Evolutionary conservation across 2,888 invertebrate species (phyloP), one percentile per base, ranked within the genome.

Genomic region (Falcaria lacertinaria): DNA sequence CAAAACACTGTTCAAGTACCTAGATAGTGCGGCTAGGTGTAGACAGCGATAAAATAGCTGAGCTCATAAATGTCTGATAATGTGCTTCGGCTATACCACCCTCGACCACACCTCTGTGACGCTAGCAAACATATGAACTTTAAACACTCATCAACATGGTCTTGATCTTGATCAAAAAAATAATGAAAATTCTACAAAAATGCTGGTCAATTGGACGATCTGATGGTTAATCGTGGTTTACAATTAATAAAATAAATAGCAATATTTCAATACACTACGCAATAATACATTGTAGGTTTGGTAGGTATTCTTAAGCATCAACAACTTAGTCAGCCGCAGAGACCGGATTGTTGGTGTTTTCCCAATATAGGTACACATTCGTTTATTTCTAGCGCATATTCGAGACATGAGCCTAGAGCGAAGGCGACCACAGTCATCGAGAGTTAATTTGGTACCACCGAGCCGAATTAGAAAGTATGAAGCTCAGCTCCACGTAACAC

Each of bases 401-500:
- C 11, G 28, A 28, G 28, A 28, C 28, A 28, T 11, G 7, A 5
- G 28, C 28, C 28, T 28, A 28, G 11, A 11, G 6, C 28, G 28
- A 7, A 7, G 22, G 22, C 22, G 28, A 11, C 7, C 11, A 28
- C 28, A 22, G 6, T 22, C 22, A 17, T 6, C 6, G 37, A 22
- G 37, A 37, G 37, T 5, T 11, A 22, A 25, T 37, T 7, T 22
- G 37, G 37, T 22, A n/a, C 37, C 8, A 11, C 14, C 22, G 15
- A 25, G 22, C 56, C 60, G 60, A 69, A 60, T 71, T 72, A 69
- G 72, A 72, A 71, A 72, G 69, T 61, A 56, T 22, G 41, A 32
- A 53, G 34, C 33, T 32, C 43, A 25, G 47, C 43, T 48, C 53
- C 55, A 68, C 66, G 67, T 66, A 71, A 71, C 64, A 43, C 51